Conservation (phyloP, 2,888 invertebrate genomes). For the Eupithecia exiguata region DNA sequence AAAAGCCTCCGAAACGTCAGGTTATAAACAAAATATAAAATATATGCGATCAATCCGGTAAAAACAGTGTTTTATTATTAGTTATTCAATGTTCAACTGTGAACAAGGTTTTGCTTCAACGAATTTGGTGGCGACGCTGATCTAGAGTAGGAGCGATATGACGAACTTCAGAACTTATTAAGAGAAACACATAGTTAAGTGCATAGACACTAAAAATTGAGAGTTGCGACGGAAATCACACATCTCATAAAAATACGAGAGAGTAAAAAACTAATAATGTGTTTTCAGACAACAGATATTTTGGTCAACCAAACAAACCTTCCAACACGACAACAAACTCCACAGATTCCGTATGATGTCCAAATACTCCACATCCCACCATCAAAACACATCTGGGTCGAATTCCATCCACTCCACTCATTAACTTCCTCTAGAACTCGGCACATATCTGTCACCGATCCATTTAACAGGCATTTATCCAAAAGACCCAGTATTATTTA, state of each 20-base stretch:
- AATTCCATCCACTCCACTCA: constrained; percentile 63
- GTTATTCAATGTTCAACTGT: constrained; percentile 25
- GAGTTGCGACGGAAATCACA: neutral
- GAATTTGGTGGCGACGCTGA: constrained; percentile 6
- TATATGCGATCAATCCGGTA: too few species aligned
- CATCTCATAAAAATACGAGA: neutral
- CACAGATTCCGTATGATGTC: constrained; percentile 12
- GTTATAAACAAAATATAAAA: too few species aligned
- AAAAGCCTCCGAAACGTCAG: too few species aligned
- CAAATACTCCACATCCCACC: constrained; percentile 46
- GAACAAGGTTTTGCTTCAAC: constrained; percentile 19
- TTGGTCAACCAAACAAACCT: neutral
- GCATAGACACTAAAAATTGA: neutral
- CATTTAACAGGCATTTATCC: constrained; percentile 59
- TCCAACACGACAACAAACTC: constrained; percentile 6
- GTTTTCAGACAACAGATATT: constrained; percentile 4
- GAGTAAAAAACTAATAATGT: neutral
- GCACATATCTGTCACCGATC: constrained; percentile 63
- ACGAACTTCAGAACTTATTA: neutral
- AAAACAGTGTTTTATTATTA: too few species aligned
- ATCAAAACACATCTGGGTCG: constrained; percentile 66
- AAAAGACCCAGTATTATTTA: constrained; percentile 65
- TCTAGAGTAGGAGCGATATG: neutral
- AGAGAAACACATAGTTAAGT: neutral
- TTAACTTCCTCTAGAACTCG: constrained; percentile 65